Evolutionary conservation across 2,888 invertebrate species (phyloP).

Genomic region (Chouioia cunea): DNA sequence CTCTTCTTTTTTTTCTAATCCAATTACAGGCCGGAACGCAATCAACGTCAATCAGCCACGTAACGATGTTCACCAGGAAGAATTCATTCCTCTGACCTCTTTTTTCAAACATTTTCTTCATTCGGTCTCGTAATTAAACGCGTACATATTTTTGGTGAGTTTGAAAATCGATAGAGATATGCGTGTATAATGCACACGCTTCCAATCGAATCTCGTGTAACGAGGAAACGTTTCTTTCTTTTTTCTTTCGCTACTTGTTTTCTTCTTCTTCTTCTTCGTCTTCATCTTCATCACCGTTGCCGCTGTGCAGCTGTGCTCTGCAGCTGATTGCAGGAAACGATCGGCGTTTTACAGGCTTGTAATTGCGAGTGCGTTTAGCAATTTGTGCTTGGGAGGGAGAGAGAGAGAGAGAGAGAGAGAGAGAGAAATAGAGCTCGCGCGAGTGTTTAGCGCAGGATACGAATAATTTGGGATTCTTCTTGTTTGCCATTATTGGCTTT

Average conservation of each 20-base stretch:
- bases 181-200: too few relatives aligned
- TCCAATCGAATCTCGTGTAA: too few relatives aligned
- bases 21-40: slow-evolving; percentile 50
- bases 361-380: slow-evolving; percentile 51
- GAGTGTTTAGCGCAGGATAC: too few relatives aligned
- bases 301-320: neutral
- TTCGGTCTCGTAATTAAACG: neutral
- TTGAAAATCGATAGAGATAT: too few relatives aligned
- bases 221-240: too few relatives aligned
- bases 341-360: neutral
- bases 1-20: slow-evolving; percentile 48
- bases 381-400: slow-evolving; percentile 47
- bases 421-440: too few relatives aligned
- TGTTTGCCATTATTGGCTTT: too few relatives aligned
- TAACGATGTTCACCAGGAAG: slow-evolving; percentile 40
- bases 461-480: too few relatives aligned
- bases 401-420: neutral
- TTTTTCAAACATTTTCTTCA: neutral
- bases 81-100: slow-evolving; percentile 8
- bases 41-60: slow-evolving; percentile 50
- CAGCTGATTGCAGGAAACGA: slow-evolving; percentile 24
- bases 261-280: too few relatives aligned
- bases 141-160: too few relatives aligned
- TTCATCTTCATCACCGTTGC: too few relatives aligned
- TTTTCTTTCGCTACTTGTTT: too few relatives aligned